Evolutionary conservation across 2,113 vertebrate species (phyloP).

Genomic region (Cochlearius cochlearius): DNA sequence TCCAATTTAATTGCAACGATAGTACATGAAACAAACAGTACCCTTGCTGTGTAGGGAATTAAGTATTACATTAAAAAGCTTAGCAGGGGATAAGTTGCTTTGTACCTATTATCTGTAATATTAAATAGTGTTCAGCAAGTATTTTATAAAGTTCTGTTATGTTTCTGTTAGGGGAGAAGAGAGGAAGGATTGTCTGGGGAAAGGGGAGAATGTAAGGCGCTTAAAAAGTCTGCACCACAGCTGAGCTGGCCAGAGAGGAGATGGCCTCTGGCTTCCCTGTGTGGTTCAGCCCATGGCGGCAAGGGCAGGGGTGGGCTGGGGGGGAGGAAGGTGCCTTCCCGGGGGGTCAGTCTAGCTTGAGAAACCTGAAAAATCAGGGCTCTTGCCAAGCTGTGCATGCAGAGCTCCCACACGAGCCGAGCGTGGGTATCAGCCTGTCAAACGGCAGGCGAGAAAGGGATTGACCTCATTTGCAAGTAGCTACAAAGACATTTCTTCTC

Average conservation of each 20-base stretch:
- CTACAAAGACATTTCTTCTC: background rate
- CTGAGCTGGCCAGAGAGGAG: background rate
- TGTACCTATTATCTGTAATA: background rate
- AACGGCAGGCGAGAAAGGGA: background rate
- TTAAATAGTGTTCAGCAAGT: background rate
- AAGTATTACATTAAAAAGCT: background rate
- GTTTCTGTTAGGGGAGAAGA: background rate
- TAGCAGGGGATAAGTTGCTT: background rate
- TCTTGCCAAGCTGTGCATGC: background rate
- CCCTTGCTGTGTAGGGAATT: background rate
- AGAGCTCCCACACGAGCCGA: background rate
- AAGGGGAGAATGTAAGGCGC: background rate
- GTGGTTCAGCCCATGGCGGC: accelerated
- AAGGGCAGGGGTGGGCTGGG: too few species aligned
- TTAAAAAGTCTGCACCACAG: too few species aligned
- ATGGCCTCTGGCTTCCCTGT: accelerated
- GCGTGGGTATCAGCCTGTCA: background rate
- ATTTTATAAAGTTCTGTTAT: background rate
- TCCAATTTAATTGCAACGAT: accelerated
- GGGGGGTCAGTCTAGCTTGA: background rate
- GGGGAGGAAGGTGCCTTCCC: background rate
- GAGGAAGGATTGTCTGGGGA: background rate
- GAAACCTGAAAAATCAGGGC: background rate
- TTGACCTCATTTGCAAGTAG: background rate
- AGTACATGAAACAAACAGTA: background rate